These are phyloP conservation scores for Hirtodrosophila cameraria DNA, from an alignment of 2,888 invertebrate species.

Conservation along the genomic window DNA sequence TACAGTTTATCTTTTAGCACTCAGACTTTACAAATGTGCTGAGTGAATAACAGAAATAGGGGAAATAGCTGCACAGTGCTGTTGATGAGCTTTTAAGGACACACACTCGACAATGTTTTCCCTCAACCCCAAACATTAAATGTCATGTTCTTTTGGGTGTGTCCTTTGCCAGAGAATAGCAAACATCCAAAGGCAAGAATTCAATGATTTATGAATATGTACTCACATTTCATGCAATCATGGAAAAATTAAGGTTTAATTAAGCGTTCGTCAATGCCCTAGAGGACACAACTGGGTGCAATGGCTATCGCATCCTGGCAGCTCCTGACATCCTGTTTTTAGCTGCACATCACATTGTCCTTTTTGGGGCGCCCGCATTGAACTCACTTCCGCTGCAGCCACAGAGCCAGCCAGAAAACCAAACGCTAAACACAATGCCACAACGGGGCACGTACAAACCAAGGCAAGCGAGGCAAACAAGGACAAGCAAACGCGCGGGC, in stretches of 20 bases:
- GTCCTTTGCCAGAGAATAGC: conserved; percentile 21
- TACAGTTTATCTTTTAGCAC: conserved; percentile 47
- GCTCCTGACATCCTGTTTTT: conserved; percentile 61
- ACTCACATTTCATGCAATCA: conserved; percentile 46
- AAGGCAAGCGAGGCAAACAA: conserved; percentile 19
- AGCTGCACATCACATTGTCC: conserved; percentile 58
- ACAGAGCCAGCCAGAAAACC: conserved; percentile 40
- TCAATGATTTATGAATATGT: conserved; percentile 56
- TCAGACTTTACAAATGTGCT: conserved; percentile 47
- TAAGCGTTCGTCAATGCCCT: conserved; percentile 64
- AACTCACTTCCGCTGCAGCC: conserved; percentile 57
- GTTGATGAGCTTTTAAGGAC: conserved; percentile 47
- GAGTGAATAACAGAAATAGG: conserved; percentile 35
- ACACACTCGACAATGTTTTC: conserved; percentile 25
- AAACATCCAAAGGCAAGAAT: conserved; percentile 9
- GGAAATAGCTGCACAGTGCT: conserved; percentile 39
- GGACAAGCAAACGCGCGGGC: conserved; percentile 19
- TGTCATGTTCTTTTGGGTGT: conserved; percentile 26
- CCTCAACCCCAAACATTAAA: no score
- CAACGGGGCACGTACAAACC: conserved; percentile 54
- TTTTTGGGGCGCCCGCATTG: conserved; percentile 62
- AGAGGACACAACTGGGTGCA: conserved; percentile 23
- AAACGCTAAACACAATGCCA: conserved; percentile 61
- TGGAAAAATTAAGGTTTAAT: conserved; percentile 79
- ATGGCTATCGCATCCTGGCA: conserved; percentile 55